A percentile compares a stretch with the other conserved stretches of the same genome.
phyloP scores from a whole-genome alignment of 1,140 invertebrate genomes.

The Heliconius eleuchia region DNA sequence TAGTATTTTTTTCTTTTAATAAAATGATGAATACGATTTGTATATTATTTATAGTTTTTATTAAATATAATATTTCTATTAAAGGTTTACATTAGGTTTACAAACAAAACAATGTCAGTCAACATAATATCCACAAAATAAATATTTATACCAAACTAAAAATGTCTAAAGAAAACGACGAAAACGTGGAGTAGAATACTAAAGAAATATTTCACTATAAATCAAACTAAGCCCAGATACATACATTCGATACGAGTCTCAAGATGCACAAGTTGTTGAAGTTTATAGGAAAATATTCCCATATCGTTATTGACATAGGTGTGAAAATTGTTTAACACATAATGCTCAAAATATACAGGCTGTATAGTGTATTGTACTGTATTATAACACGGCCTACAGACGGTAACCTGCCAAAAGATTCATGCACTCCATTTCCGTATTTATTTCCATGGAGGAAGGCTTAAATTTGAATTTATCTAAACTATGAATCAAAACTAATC shows the following conservation, averaged over 20 bases:
- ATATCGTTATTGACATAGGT: background rate
- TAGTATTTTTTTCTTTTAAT: background rate
- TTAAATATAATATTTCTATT: too few relatives aligned
- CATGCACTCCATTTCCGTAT: conserved; percentile 6
- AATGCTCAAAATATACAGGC: background rate
- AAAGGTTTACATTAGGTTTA: background rate
- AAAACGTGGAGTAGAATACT: conserved; percentile 28
- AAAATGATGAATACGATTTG: background rate
- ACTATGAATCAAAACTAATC: conserved; percentile 44
- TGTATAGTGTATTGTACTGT: conserved; percentile 9
- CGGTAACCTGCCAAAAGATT: conserved; percentile 18
- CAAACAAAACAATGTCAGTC: background rate
- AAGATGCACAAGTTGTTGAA: background rate
- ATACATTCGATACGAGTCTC: conserved; percentile 17
- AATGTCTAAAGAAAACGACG: conserved; percentile 22
- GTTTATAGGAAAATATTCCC: background rate
- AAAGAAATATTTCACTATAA: conserved; percentile 30
- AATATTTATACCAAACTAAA: conserved; percentile 4
- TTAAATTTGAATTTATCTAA: conserved; percentile 22
- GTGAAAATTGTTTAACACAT: conserved; percentile 8
- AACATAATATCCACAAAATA: background rate
- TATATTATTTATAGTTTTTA: too few relatives aligned
- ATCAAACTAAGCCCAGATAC: conserved; percentile 32
- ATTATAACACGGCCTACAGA: conserved; percentile 11
- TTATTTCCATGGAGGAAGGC: background rate